Conservation (phyloP, 1,140 invertebrate genomes). For the Chymomyza costata region DNA sequence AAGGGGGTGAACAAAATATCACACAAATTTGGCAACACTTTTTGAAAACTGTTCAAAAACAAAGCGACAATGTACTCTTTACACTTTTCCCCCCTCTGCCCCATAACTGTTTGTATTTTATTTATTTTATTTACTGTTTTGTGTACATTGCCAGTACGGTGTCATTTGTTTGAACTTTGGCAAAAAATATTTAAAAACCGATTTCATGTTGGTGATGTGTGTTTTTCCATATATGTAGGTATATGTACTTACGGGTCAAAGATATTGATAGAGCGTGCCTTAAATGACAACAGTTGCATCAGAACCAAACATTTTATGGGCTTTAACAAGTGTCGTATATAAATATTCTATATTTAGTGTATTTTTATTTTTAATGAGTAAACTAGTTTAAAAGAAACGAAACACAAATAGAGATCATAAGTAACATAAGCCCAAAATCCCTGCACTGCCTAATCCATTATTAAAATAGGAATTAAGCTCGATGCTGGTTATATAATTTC, state of each 20-base stretch:
- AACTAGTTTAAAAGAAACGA: too few species aligned
- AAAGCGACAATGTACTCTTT: too few species aligned
- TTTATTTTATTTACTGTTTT: conserved; percentile 39
- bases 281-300: too few species aligned
- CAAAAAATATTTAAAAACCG: conserved; percentile 36
- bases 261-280: too few species aligned
- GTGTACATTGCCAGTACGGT: conserved; percentile 24
- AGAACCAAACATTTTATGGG: too few species aligned
- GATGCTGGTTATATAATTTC: conserved; percentile 60
- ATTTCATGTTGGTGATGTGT: conserved; percentile 41
- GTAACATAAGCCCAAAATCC: too few species aligned
- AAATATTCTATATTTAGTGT: conserved; percentile 26
- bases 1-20: conserved; percentile 54
- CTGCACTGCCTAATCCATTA: too few species aligned
- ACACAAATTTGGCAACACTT: conserved; percentile 46
- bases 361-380: neutral
- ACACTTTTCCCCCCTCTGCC: conserved; percentile 3
- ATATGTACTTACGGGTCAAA: too few species aligned
- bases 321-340: too few species aligned
- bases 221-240: too few species aligned
- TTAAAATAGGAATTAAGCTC: too few species aligned
- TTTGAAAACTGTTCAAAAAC: conserved; percentile 39
- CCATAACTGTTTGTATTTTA: conserved; percentile 37
- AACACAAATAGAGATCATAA: too few species aligned
- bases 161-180: conserved; percentile 30